Base-by-base conservation (phyloP, 2,113 vertebrate genomes). In the Pteruthius melanotis region DNA sequence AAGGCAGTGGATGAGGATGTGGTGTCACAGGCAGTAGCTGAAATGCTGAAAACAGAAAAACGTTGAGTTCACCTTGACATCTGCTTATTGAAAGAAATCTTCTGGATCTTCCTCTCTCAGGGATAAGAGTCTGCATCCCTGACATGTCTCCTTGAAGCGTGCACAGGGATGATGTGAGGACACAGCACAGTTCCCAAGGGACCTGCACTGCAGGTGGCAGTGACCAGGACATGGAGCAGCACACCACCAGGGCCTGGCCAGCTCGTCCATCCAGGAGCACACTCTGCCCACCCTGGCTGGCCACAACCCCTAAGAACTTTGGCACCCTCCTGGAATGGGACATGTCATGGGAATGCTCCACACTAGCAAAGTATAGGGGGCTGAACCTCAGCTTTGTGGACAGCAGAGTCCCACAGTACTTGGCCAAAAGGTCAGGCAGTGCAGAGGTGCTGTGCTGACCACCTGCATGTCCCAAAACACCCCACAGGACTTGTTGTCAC, bases 111-210 rank as follows among this genome's bases (percentile, higher is more conserved):
- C 44, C 59, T 76, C 45, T 68, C 72, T 18, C 45, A 45, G 31
- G 24, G 31, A 45, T 31, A 64, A 79, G 23, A 6, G 50, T 13
- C 44, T 44, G 15, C 82, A 90, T 27, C 60, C 69, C 52, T 70
- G 40, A 23, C 42, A 52, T 0, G 0, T 30, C 12, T 39, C 83
- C 39, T 44, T n/a, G 26, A 20, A 59, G 40, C 0, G 0, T 4
- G 26, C 31, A 19, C 11, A 30, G 31, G 27, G 28, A 52, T 8
- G 40, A 47, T 15, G 40, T 15, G 40, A 70, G 69, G 65, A 56
- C 26, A 23, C 0, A 37, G 56, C 30, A 54, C 19, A 12, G 35
- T 1, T 35, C 78, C 37, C n/a, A 7, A 44, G 50, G 54, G 45
- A 45, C 8, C 33, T 33, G 69, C 30, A 20, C 7, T 19, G 52